Percentiles rank a stretch among this genome's conserved stretches.
These are phyloP conservation scores for Nibea coibor DNA, from an alignment of 2,113 vertebrate species.

Conservation along the genomic window DNA sequence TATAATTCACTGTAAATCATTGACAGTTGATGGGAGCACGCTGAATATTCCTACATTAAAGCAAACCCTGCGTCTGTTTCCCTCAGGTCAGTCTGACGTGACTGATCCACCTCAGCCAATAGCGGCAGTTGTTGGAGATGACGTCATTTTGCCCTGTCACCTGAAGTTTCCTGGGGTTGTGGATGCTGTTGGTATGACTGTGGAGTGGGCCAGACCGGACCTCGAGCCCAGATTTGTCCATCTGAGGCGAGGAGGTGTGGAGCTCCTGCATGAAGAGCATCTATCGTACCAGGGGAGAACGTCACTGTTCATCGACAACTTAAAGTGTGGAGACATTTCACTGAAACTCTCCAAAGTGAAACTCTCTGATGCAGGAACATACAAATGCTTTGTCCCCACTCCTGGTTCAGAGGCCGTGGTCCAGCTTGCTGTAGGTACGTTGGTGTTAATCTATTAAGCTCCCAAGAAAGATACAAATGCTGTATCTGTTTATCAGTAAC, in stretches of 20 bases:
- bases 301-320: neutral
- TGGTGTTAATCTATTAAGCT: conserved; percentile 6
- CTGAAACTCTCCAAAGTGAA: conserved; percentile 19
- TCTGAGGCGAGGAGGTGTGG: neutral
- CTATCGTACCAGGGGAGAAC: neutral
- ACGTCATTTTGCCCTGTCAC: conserved; percentile 17
- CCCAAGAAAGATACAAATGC: neutral
- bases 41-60: too few species aligned
- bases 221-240: neutral
- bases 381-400: neutral
- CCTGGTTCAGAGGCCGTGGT: neutral
- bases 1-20: too few species aligned
- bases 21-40: too few species aligned
- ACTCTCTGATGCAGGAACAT: conserved; percentile 10
- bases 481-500: too few species aligned
- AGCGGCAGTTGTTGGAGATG: conserved; percentile 15
- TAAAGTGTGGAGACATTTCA: conserved; percentile 33
- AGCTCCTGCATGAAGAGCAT: neutral
- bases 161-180: neutral
- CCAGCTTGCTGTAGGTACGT: conserved; percentile 2
- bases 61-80: too few species aligned
- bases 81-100: neutral
- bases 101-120: neutral
- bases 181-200: neutral
- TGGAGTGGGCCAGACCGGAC: conserved; percentile 13